Base-by-base conservation (phyloP, 2,888 invertebrate species). In the Trichacis sp. region DNA sequence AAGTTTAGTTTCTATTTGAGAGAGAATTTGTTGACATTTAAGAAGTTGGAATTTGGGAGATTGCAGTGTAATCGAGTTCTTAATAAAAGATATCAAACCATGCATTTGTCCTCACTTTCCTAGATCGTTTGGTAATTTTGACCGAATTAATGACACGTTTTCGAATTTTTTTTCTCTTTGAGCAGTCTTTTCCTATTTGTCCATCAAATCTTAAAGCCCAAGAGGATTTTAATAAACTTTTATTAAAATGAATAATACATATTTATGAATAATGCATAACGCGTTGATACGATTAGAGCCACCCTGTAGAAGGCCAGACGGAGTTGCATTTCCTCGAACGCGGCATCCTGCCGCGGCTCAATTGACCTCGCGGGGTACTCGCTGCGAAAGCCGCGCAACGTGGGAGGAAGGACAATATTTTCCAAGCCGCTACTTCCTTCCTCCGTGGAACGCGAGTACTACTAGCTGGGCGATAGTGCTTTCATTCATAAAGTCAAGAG, bases 401-500 rank as follows among this genome's bases (percentile, higher is more conserved):
- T 63, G 53, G 62, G 62, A 62, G 64, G 69, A 74, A 70, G 74
- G 79, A 78, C 80, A 78, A 76, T 73, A 75, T 68, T 73, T 79
- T 61, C 61, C 49, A 73, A 72, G 68, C 64, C 65, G 68, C 36
- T 56, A 75, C 77, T 77, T 77, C 81, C 81, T 81, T 80, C 78
- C 79, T 79, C 72, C 73, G 50, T 51, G 29, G 73, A 78, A 76
- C 78, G 76, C 77, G 76, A 75, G 77, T 76, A 76, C 24, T 24
- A 24, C 24, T 3, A 5, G 8, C 24, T 24, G 73, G 72, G 76
- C 24, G 24, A 24, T 24, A 24, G 24, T 75, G 73, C 75, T 77
- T 80, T 79, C 81, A 81, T 81, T 81, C 81, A 81, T 81, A 79
- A 81, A 81, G 8, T 75, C 73, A 68, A 70, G 73, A 72, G 68